Conservation (phyloP, 2,888 invertebrate species). For the Cremastinae sp. region DNA sequence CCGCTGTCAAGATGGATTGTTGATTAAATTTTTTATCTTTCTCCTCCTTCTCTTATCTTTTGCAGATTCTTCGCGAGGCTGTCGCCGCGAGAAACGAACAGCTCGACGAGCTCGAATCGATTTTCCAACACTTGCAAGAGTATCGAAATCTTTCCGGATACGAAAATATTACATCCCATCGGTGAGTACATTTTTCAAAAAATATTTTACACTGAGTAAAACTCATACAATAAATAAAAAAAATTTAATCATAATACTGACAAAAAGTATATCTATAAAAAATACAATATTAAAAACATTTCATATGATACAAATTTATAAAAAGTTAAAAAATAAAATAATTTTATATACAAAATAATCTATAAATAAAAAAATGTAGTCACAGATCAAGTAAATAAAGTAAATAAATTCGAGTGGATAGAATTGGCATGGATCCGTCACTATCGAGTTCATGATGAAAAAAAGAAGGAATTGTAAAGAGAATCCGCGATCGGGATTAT, state of each 20-base stretch:
- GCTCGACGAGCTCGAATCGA: constrained; percentile 84
- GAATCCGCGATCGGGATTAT: constrained; percentile 18
- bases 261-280: no score
- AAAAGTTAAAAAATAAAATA: no score
- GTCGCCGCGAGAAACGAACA: constrained; percentile 84
- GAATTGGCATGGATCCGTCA: no score
- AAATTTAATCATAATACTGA: no score
- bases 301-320: no score
- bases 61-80: constrained; percentile 79
- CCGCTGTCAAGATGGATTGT: neutral
- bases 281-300: no score
- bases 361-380: no score
- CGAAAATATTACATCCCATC: constrained; percentile 72
- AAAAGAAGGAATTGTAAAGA: neutral
- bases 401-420: no score
- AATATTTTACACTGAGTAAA: neutral
- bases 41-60: no score
- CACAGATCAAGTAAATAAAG: no score
- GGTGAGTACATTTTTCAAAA: constrained; percentile 69
- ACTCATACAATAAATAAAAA: no score
- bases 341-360: no score
- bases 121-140: constrained; percentile 86
- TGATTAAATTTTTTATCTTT: neutral
- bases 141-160: constrained; percentile 82
- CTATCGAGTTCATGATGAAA: neutral